Conservation (phyloP, 1,140 invertebrate species). For the Lycorma delicatula region DNA sequence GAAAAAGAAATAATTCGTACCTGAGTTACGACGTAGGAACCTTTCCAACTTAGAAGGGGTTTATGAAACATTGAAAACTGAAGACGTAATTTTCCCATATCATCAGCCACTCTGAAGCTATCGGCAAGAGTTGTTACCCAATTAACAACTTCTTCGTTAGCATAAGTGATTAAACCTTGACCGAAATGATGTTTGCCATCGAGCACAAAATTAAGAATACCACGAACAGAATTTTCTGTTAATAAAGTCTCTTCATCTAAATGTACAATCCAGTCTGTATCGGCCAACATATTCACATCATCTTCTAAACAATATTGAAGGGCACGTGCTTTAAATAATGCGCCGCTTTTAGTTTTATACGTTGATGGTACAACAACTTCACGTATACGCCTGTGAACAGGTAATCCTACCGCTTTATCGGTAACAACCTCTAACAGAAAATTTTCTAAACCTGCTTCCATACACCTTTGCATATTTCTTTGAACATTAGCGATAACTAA, state of each 20-base stretch:
- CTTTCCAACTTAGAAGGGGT: slow-evolving; percentile 96
- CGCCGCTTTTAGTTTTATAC: slow-evolving; percentile 82
- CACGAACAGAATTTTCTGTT: slow-evolving; percentile 82
- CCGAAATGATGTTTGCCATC: slow-evolving; percentile 95
- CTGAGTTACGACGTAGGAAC: slow-evolving; percentile 88
- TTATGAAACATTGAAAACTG: slow-evolving; percentile 92
- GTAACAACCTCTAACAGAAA: slow-evolving; percentile 97
- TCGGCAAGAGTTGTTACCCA: slow-evolving; percentile 96
- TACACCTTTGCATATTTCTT: slow-evolving; percentile 82
- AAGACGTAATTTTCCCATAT: slow-evolving; percentile 91
- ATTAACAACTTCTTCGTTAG: slow-evolving; percentile 92
- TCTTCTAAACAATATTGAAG: slow-evolving; percentile 94
- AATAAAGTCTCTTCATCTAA: slow-evolving; percentile 95
- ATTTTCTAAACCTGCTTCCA: slow-evolving; percentile 86
- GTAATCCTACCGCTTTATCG: slow-evolving; percentile 74
- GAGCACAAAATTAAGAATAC: slow-evolving; percentile 91
- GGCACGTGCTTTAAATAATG: slow-evolving; percentile 90
- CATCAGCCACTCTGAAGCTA: slow-evolving; percentile 91
- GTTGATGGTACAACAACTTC: slow-evolving; percentile 80
- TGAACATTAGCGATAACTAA: slow-evolving; percentile 82
- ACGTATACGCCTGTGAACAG: slow-evolving; percentile 59
- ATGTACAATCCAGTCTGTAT: slow-evolving; percentile 95
- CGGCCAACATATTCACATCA: slow-evolving; percentile 74
- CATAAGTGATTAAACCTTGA: slow-evolving; percentile 96
- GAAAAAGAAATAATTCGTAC: too few species aligned